Evolutionary conservation across 2,797 vertebrate species (phyloP), one percentile per base, ranked within the genome.

Genomic region (Brachymystax lenok): DNA sequence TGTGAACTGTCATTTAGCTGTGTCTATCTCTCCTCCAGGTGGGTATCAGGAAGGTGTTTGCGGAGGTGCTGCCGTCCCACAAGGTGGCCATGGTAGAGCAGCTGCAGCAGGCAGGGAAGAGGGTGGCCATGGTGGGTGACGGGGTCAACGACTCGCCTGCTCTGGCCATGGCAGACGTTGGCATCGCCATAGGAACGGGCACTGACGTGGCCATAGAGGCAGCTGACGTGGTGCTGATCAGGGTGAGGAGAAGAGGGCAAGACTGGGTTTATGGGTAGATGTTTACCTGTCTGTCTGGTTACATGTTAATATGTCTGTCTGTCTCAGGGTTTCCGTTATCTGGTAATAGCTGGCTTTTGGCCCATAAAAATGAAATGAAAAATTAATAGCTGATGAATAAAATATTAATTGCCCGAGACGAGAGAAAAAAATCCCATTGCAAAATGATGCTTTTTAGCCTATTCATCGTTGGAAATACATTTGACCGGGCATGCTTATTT

Each of bases 141-240:
- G 98, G 98, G 0, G 96, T 99, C 74, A 99, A 99, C 8, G 98
- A 99, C 89, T 99, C 98, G 0, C 98, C 98, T 0, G 98, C 98
- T 51, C 93, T 99, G 74, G 98, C 98, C 40, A 99, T 98, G 97
- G 97, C 98, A 76, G 97, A 95, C 0, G 96, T 99, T 77, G 98
- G 98, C 24, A 99, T 99, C 61, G 97, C 98, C 80, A 99, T 99
- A 21, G 98, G 98, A 88, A 99, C 97, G 0, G 98, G 98, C 70
- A 99, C 98, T 0, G 98, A 99, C 33, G 98, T 99, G 74, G 98
- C 98, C 86, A 99, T 99, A 61, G 98, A 99, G 91, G 98, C 98
- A 24, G 98, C 98, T 5, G 98, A 98, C 33, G 96, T 99, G 79
- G 98, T 99, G 83, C 90, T 99, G 74, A 99, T 99, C 87, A 96